Conservation (phyloP, 2,888 invertebrate species). For the Adelphocoris suturalis region DNA sequence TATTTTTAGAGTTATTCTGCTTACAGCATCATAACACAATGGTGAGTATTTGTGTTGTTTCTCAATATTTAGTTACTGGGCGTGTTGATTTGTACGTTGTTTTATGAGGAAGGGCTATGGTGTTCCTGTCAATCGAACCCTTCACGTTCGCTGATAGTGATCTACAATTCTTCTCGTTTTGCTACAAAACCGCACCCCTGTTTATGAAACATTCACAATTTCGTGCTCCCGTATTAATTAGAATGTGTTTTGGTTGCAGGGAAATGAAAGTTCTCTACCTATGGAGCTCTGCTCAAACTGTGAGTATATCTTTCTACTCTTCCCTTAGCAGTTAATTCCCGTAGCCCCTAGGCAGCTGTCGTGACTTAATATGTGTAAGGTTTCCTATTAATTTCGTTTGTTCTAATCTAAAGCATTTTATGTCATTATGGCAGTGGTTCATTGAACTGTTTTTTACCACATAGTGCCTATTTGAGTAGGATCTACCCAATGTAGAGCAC, state of each 20-base stretch:
- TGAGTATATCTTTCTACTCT: constrained; percentile 81
- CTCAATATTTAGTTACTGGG: neutral
- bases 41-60: constrained; percentile 6
- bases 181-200: constrained; percentile 14
- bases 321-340: neutral
- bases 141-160: constrained; percentile 24
- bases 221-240: neutral
- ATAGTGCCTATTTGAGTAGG: no score
- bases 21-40: neutral
- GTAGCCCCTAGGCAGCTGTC: neutral
- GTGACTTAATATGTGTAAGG: neutral
- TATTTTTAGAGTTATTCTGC: constrained; percentile 62
- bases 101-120: neutral
- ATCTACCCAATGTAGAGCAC: no score
- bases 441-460: no score
- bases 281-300: constrained; percentile 98
- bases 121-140: neutral
- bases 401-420: no score
- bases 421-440: no score
- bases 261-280: constrained; percentile 96
- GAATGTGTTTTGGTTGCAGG: constrained; percentile 82
- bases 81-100: neutral
- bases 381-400: neutral
- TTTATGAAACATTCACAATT: neutral
- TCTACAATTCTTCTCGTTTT: neutral